A percentile compares a stretch with the other conserved stretches of the same genome.
Evolutionary conservation across 2,888 invertebrate species (phyloP).

Genomic region (Troides helena): DNA sequence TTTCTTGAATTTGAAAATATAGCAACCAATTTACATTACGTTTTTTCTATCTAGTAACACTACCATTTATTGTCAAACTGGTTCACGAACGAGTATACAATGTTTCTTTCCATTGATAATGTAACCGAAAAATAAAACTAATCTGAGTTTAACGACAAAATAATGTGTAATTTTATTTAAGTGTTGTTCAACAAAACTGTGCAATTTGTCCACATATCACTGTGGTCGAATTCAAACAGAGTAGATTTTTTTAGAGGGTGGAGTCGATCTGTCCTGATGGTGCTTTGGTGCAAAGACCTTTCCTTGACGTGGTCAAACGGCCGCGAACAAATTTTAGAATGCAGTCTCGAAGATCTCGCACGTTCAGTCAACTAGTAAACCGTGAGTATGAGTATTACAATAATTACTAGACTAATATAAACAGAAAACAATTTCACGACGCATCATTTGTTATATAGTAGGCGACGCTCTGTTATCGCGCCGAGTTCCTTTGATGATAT

Average conservation of each 20-base stretch:
- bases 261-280: slow-evolving; percentile 14
- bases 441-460: no score
- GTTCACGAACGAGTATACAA: not conserved
- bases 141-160: not conserved
- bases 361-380: slow-evolving; percentile 5
- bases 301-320: slow-evolving; percentile 6
- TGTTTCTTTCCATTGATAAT: not conserved
- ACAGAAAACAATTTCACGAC: no score
- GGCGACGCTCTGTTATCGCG: no score
- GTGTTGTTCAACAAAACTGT: not conserved
- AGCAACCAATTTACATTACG: not conserved
- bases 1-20: not conserved
- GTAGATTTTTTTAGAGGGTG: slow-evolving; percentile 8
- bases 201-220: not conserved
- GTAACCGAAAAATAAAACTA: not conserved
- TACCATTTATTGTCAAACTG: not conserved
- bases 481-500: no score
- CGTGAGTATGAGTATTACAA: slow-evolving; percentile 9
- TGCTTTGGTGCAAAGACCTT: slow-evolving; percentile 4
- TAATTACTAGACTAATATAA: not conserved
- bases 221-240: not conserved
- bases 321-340: slow-evolving; percentile 6
- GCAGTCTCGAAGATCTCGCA: slow-evolving; percentile 2
- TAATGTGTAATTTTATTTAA: not conserved
- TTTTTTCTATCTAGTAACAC: not conserved